Evolutionary conservation across 2,888 invertebrate species (phyloP), one percentile per base, ranked within the genome.

Genomic region (Trimorus sp.): DNA sequence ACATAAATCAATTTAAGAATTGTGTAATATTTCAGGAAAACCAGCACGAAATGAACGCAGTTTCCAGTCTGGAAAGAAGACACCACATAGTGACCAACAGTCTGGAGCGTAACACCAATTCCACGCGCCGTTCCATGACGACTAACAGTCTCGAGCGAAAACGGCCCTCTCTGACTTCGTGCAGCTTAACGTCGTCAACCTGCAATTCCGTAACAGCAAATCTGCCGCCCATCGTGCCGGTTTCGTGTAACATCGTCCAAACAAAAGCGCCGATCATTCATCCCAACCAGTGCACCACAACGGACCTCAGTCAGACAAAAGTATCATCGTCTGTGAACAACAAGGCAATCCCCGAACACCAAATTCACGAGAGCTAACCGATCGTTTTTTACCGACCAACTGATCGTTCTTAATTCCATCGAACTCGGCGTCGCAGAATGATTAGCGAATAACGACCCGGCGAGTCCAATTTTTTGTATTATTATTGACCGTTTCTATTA

Each of bases 81-180:
- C 90, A 91, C 80, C 89, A 91, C 45, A 91, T 91, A 59, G 89
- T 90, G 15, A 91, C 91, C 3, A 92, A 91, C 68, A 92, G 91
- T 60, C 88, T 91, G 7, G 92, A 91, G 80, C 88, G 92, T 62
- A 92, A 92, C 77, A 91, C 91, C 26, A 91, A 91, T 26, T 73
- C 81, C 0, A 78, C 89, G 0, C 87, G 91, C 3, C 86, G 90
- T 45, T 89, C 91, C 85, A 89, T 90, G 84, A 86, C 89, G 3
- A 92, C 91, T 4, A 92, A 90, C 71, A 91, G 92, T 62, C 84
- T 92, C 16, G 92, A 92, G 69, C 85, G 92, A 73, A 90, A 91
- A 69, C 88, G 90, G 75, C 90, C 91, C 9, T 87, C 90, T 63
- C 80, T 91, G 6, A 83, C 85, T 1, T 75, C 87, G 6, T 89